Base-by-base conservation (phyloP, 2,113 vertebrate genomes). In the Aldabrachelys gigantea region DNA sequence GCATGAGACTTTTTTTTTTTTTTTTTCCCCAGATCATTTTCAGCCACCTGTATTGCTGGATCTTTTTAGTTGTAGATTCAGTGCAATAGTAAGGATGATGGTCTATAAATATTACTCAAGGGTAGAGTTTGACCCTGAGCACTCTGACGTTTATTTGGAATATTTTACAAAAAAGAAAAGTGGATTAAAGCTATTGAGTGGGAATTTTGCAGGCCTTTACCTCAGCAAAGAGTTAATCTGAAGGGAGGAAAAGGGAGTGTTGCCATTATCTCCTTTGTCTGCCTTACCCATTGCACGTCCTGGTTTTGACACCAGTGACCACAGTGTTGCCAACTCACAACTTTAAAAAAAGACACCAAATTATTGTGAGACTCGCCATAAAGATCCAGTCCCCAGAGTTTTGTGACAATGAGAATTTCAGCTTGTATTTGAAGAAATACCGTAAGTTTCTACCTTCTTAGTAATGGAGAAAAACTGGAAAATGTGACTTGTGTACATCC, bases 31-130 rank as follows among this genome's bases (percentile, higher is more conserved):
- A 13, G 91, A 93, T 92, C 86, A 87, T 85, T 95, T 88, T 92
- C 89, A 93, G 92, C 92, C 89, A 3, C 93, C 88, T 88, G 44
- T 91, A 69, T 54, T 47, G 78, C 35, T 79, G 88, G 85, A 83
- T 93, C 94, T 72, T 72, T 59, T 96, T 93, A 96, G 97, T 89
- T 97, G 95, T 94, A 91, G 95, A 44, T 79, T 95, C 86, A 95
- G 93, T 82, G 50, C 92, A 54, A 89, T 95, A 84, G 87, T 93
- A 93, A 96, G 41, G 96, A 91, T 91, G 89, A 0, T 4, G 57
- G 85, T 93, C 87, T 93, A 89, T 94, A 96, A 96, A 94, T 89
- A 24, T 57, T 4, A 93, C 96, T 93, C 52, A 65, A 79, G 92
- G 93, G 96, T 85, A 96, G 47, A 44, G 81, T 91, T 87, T 95